Evolutionary conservation across 2,888 invertebrate genomes (phyloP).

Genomic region (Limnephilus marmoratus): DNA sequence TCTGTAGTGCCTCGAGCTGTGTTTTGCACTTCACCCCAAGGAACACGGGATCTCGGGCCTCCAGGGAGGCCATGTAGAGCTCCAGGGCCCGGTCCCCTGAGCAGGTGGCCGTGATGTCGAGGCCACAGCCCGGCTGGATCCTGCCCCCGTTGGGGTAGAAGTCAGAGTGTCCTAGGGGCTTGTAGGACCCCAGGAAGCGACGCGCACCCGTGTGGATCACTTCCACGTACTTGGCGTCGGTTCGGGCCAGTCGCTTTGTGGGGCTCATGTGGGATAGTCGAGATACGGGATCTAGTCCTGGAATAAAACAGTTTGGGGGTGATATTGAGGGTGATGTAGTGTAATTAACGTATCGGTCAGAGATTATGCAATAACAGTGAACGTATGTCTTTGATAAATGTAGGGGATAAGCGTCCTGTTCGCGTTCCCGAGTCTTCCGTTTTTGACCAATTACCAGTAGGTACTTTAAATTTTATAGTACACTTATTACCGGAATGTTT

Average conservation of each 20-base stretch:
- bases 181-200: constrained; percentile 38
- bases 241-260: constrained; percentile 11
- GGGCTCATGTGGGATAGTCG: neutral
- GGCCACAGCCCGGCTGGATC: constrained; percentile 52
- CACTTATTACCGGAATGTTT: no score
- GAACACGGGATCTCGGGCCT: constrained; percentile 39
- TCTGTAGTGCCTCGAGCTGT: constrained; percentile 43
- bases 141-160: constrained; percentile 55
- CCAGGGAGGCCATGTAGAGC: constrained; percentile 30
- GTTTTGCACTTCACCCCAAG: constrained; percentile 13
- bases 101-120: constrained; percentile 48
- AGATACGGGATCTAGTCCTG: constrained; percentile 48
- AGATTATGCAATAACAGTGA: no score
- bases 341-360: no score
- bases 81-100: constrained; percentile 49
- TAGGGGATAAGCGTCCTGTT: no score
- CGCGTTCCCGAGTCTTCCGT: no score
- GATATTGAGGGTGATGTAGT: neutral
- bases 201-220: constrained; percentile 49
- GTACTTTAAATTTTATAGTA: no score
- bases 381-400: no score
- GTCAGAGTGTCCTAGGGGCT: constrained; percentile 48
- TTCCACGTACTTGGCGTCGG: constrained; percentile 50
- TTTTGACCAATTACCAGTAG: no score
- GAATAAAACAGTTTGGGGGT: neutral